Evolutionary conservation across 1,140 invertebrate species (phyloP), one percentile per base, ranked within the genome.

Genomic region (Epicauta chinensis): DNA sequence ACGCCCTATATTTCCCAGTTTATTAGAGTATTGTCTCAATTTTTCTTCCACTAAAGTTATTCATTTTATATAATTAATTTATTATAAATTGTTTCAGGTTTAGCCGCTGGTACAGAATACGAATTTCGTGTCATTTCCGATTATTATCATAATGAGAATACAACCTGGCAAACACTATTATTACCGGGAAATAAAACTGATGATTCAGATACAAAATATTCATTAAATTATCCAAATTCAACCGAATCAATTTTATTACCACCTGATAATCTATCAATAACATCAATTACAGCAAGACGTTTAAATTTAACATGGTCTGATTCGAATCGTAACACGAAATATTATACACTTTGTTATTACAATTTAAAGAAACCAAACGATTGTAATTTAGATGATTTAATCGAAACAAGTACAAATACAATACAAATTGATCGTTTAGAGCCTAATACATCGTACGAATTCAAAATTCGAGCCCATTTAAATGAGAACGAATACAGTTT

Each of bases 361-460:
- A 48, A 53, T 17, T 37, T 43, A 13, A 44, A 56, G 16, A 44
- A 58, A 36, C 17, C 51, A 15, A 60, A 37, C 11, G 44, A 53
- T 3, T 64, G 60, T 38, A 53, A 23, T 23, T 23, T 38, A 43
- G n/a, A 16, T 35, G 48, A 39, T 38, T 15, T 13, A 34, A 7
- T 34, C 5, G 12, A 34, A 34, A 34, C 5, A 5, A 34, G 32
- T 34, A n/a, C 68, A 47, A 68, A 70, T 6, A 71, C 71, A 55
- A 60, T 73, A 16, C 64, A 68, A 17, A 62, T 82, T 5, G 68
- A 69, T 36, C 72, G 75, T 51, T 62, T 84, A n/a, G 78, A 70
- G 58, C 76, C 80, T 17, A 79, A 75, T 63, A 81, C 76, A 30
- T 59, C 76, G 7, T 84, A 84, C 59, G 75, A 80, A 59, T 79